phyloP scores from a whole-genome alignment of 1,140 invertebrate species.

The Papilio dardanus region DNA sequence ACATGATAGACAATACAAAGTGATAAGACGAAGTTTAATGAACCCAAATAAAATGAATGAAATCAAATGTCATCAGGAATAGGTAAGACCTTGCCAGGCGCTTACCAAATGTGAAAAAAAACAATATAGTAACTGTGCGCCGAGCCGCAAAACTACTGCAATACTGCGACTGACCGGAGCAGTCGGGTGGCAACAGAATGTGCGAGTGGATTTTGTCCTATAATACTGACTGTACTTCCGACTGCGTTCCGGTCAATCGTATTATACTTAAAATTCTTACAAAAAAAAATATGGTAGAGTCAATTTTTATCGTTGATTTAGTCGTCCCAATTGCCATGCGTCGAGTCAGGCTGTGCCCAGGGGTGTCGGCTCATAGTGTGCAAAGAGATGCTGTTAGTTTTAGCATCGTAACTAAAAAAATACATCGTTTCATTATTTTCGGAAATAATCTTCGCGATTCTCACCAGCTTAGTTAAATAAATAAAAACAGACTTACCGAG shows the following conservation, averaged over 20 bases:
- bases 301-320: conserved; percentile 42
- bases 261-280: neutral
- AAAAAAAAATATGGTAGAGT: neutral
- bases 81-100: too few species aligned
- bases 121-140: neutral
- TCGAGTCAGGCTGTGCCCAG: conserved; percentile 68
- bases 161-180: neutral
- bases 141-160: neutral
- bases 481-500: conserved; percentile 54
- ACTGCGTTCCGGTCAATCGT: neutral
- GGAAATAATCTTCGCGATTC: too few species aligned
- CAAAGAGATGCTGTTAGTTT: conserved; percentile 62
- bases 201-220: neutral
- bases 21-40: too few species aligned
- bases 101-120: too few species aligned
- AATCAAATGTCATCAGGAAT: too few species aligned
- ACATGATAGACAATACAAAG: too few species aligned
- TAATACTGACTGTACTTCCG: neutral
- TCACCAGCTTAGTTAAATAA: too few species aligned
- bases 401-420: conserved; percentile 63
- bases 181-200: neutral
- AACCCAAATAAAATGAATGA: too few species aligned
- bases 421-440: too few species aligned
- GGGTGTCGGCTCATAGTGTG: conserved; percentile 67
- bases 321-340: conserved; percentile 64